Percentiles rank a stretch among this genome's conserved stretches.
Conservation (phyloP, 2,797 vertebrate genomes). For the Anas bahamensis region DNA sequence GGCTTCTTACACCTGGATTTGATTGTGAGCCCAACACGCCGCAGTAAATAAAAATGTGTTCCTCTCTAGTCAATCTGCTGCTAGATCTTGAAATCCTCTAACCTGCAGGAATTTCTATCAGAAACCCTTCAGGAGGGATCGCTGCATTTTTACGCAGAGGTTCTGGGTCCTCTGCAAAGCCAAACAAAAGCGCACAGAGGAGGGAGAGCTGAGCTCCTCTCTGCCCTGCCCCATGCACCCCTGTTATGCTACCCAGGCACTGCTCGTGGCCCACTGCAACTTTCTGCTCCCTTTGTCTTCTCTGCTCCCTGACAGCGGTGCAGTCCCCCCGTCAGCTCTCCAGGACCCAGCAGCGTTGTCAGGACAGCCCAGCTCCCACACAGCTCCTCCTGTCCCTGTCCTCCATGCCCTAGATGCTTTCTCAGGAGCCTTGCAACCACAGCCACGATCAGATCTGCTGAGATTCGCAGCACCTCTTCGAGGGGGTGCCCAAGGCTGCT, state of each 20-base stretch:
- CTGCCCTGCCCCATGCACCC: neutral
- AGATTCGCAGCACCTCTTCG: neutral
- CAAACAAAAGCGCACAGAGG: neutral
- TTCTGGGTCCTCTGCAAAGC: neutral
- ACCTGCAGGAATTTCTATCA: neutral
- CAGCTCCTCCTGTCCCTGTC: neutral
- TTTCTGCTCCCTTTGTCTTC: neutral
- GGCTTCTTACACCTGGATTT: neutral
- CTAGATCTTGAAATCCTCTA: neutral
- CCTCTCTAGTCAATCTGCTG: neutral
- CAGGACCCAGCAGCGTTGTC: neutral
- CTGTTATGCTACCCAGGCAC: neutral
- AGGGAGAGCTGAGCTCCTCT: neutral
- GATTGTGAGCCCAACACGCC: neutral
- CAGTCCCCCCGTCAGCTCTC: neutral
- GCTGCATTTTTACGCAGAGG: neutral
- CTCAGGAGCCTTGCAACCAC: neutral
- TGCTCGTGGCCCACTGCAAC: neutral
- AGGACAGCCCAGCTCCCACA: neutral
- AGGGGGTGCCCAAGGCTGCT: neutral
- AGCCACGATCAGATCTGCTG: neutral
- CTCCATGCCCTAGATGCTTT: neutral
- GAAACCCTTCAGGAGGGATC: neutral
- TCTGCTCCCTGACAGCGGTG: neutral
- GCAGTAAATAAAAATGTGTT: neutral